These are phyloP conservation scores for Gymnosoma rotundatum DNA, from an alignment of 2,888 invertebrate species.

Conservation along the genomic window DNA sequence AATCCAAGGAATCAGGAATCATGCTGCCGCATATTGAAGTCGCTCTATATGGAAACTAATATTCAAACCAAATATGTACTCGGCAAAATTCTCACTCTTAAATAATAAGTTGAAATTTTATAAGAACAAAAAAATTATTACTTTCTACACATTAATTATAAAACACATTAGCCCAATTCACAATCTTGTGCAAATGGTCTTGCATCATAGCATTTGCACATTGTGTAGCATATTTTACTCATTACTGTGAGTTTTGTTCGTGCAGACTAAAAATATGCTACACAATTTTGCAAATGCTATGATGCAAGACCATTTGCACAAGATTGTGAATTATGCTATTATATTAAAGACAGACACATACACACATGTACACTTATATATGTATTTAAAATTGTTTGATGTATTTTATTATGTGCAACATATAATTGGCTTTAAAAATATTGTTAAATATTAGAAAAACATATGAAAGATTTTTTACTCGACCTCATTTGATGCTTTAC, in stretches of 20 bases:
- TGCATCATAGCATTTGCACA: too few relatives aligned
- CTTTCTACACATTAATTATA: neutral
- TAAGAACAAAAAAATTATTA: neutral
- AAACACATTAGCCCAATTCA: too few relatives aligned
- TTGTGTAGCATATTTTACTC: too few relatives aligned
- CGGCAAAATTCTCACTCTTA: slow-evolving; percentile 27
- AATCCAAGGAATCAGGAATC: slow-evolving; percentile 8
- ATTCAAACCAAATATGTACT: slow-evolving; percentile 9
- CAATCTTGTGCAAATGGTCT: too few relatives aligned
- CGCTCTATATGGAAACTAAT: neutral
- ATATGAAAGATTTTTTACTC: neutral
- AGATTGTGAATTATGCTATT: too few relatives aligned
- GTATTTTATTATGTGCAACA: slow-evolving; percentile 8
- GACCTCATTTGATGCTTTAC: slow-evolving; percentile 30
- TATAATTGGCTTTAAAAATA: slow-evolving; percentile 45
- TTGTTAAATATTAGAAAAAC: neutral
- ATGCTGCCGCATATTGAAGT: slow-evolving; percentile 6
- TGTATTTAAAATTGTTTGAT: neutral
- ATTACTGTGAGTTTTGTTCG: too few relatives aligned
- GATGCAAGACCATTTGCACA: too few relatives aligned
- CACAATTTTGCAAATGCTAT: too few relatives aligned
- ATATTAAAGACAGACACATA: neutral
- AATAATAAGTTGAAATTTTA: slow-evolving; percentile 12
- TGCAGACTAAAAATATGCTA: too few relatives aligned
- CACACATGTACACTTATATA: slow-evolving; percentile 5